phyloP scores from a whole-genome alignment of 2,113 vertebrate genomes.

The Hemiprocne comata region DNA sequence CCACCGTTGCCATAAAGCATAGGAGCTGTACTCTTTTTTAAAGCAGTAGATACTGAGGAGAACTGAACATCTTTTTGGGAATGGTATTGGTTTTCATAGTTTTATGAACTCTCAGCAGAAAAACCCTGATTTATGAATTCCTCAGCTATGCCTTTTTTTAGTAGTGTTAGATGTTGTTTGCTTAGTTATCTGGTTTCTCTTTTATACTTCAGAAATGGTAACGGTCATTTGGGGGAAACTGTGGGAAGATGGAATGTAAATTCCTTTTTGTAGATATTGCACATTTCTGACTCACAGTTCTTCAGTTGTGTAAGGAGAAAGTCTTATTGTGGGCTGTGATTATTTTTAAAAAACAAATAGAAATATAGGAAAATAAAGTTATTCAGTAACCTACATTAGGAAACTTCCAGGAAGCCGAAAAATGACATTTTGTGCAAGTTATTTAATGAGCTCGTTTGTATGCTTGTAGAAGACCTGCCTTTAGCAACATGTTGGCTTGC shows the following conservation, averaged over 20 bases:
- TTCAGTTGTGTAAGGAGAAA: constrained; percentile 4
- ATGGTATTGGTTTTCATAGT: neutral
- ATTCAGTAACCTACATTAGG: neutral
- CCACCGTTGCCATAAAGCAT: neutral
- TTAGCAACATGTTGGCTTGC: neutral
- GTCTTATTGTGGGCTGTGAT: neutral
- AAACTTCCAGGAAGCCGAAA: constrained; percentile 17
- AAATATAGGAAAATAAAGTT: neutral
- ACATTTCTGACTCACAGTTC: constrained; percentile 54
- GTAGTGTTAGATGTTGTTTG: neutral
- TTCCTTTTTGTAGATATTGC: constrained; percentile 33
- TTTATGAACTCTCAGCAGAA: neutral
- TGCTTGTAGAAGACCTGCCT: neutral
- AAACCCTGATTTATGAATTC: neutral
- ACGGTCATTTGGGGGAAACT: constrained; percentile 29
- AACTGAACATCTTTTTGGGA: neutral
- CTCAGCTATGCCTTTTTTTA: neutral
- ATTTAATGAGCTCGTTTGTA: neutral
- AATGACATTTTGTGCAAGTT: neutral
- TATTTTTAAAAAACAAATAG: constrained; percentile 11
- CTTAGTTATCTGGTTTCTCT: neutral
- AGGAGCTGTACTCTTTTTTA: neutral
- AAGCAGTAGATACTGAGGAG: neutral
- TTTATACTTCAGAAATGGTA: constrained; percentile 12
- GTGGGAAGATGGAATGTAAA: constrained; percentile 53